Base-by-base conservation (phyloP, 1,140 invertebrate species). In the Halesus radiatus region DNA sequence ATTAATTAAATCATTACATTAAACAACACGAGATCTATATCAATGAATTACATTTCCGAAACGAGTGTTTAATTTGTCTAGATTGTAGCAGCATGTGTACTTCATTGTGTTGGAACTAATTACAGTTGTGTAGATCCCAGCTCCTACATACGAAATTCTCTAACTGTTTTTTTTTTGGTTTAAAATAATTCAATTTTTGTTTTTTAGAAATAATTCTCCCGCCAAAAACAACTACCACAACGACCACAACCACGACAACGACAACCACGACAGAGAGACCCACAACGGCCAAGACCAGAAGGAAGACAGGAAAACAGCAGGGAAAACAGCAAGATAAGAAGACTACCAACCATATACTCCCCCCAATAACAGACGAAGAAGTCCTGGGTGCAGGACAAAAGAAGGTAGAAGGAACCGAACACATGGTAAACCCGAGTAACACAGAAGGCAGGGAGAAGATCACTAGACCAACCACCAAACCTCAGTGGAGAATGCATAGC, bases 221-320 rank as follows among this genome's bases (percentile, higher is more conserved):
- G 32, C 81, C 81, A 45, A 83, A 83, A 76, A 83, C 81, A 3
- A 83, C 81, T 13, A 83, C 81, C 0, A 83, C 81, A 5, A 83
- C 81, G 13, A 83, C 81, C 1, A 83, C 81, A 1, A 83, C 81
- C 5, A 83, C 81, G 8, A 82, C 81, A 8, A 76, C 79, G 7
- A 82, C 81, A 7, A 80, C 79, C 10, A 83, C 81, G 7, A 80
- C 81, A 4, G 58, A 62, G 23, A 72, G 56, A 29, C 37, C 78
- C 18, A 79, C 81, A 15, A 83, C 81, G 5, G 79, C 81, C 0
- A 80, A 78, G 29, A 15, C 79, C 54, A 72, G 79, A 29, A 83
- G 80, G 76, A 83, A 83, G 20, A 54, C 66, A 15, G 62, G 45
- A 6, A 83, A 83, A 54, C 50, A 80, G 70, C 37, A 80, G 62